These are phyloP conservation scores for Acipenser ruthenus DNA, from an alignment of 2,797 vertebrate genomes.

Conservation along the genomic window DNA sequence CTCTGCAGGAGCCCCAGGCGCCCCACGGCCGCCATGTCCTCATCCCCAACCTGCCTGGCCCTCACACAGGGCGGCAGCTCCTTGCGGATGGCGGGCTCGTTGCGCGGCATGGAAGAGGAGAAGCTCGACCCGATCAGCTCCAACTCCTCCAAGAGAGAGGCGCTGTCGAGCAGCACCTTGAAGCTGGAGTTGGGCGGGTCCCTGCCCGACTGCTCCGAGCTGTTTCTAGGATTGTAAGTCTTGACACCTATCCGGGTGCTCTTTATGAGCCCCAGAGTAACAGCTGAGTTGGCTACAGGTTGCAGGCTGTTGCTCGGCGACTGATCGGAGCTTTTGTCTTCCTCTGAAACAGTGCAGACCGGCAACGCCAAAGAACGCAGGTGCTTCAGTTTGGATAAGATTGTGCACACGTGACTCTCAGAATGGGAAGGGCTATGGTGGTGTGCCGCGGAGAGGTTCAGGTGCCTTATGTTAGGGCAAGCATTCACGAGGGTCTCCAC, in stretches of 20 bases:
- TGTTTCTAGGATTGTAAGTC: conserved; percentile 43
- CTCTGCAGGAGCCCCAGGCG: conserved; percentile 64
- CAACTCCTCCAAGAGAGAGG: conserved; percentile 67
- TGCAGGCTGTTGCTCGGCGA: conserved; percentile 19
- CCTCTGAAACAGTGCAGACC: conserved; percentile 73
- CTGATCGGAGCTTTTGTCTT: conserved; percentile 39
- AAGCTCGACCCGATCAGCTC: conserved; percentile 90
- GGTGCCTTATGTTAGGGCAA: conserved; percentile 71
- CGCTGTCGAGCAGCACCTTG: conserved; percentile 63
- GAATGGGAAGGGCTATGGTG: conserved; percentile 68
- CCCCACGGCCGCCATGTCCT: conserved; percentile 74
- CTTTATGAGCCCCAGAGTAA: conserved; percentile 73
- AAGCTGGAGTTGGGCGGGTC: conserved; percentile 55
- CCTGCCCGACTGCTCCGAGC: conserved; percentile 40
- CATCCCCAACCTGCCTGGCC: conserved; percentile 71
- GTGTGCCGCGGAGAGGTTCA: conserved; percentile 90
- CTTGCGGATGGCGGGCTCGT: conserved; percentile 83
- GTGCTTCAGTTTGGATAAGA: conserved; percentile 63
- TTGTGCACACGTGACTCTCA: conserved; percentile 75
- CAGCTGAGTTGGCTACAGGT: conserved; percentile 29
- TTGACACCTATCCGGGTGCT: conserved; percentile 72
- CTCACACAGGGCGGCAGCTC: conserved; percentile 77
- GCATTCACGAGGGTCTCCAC: conserved; percentile 64
- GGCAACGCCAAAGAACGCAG: conserved; percentile 79
- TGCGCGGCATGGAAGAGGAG: conserved; percentile 84